Evolutionary conservation across 1,140 invertebrate species (phyloP).

Genomic region (Heliconius congener): DNA sequence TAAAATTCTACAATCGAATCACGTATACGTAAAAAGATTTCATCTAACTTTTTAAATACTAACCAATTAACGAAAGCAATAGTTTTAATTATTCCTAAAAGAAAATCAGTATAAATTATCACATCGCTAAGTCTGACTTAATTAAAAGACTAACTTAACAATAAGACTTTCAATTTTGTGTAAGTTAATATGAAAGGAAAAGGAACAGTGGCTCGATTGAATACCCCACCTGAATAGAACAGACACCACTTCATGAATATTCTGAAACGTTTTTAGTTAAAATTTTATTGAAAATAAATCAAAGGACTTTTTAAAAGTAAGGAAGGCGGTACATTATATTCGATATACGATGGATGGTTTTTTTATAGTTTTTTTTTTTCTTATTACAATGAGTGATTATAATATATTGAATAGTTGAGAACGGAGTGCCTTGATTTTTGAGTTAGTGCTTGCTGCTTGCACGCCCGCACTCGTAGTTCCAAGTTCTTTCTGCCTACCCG

Average conservation of each 20-base stretch:
- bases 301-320: conserved; percentile 48
- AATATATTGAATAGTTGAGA: too few species aligned
- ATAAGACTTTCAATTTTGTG: conserved; percentile 39
- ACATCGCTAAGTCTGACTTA: conserved; percentile 30
- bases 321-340: conserved; percentile 25
- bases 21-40: background rate
- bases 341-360: background rate
- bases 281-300: conserved; percentile 74
- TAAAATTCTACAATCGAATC: background rate
- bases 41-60: background rate
- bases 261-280: conserved; percentile 68
- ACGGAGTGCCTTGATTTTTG: too few species aligned
- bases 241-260: conserved; percentile 74
- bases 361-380: background rate
- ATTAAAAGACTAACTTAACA: conserved; percentile 33
- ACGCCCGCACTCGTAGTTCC: too few species aligned
- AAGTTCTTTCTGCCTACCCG: too few species aligned
- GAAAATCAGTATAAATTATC: conserved; percentile 19
- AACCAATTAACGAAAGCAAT: background rate
- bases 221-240: conserved; percentile 74
- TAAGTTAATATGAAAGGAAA: conserved; percentile 49
- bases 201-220: conserved; percentile 55
- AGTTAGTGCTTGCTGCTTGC: too few species aligned
- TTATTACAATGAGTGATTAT: background rate
- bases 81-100: conserved; percentile 9